Base-by-base conservation (phyloP, 2,113 vertebrate genomes). In the Chionodraco myersi region DNA sequence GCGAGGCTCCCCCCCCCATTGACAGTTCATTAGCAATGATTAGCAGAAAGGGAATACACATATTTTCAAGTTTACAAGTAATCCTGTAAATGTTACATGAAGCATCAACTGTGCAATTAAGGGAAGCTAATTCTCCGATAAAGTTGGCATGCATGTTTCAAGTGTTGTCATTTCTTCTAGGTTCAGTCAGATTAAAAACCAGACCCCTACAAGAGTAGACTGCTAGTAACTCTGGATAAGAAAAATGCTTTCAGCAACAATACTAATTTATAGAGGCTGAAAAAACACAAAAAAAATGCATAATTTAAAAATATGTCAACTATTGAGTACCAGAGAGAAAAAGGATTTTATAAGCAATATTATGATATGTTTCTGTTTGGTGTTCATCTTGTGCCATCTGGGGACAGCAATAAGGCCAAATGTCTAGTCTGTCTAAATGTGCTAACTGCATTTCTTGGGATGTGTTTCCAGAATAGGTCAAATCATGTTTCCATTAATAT, bases 401-500 rank as follows among this genome's bases (percentile, higher is more conserved):
- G 61, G 59, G 72, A 72, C 59, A 48, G 14, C 66, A 73, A 34
- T 56, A 72, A 75, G 75, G 80, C 70, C 65, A 88, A 87, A 89
- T 85, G 85, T 88, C 71, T 79, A 41, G 47, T 83, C 87, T 82
- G 58, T 76, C 49, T 67, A 74, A 92, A 86, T 75, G 78, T 66
- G 54, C 65, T 26, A 51, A 82, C 73, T 82, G 85, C 86, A 86
- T 82, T 68, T 73, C 77, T 77, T 49, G 70, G 44, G 59, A 75
- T 48, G 56, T 78, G 67, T 87, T 85, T 86, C 72, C 67, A 77
- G 80, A 88, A 93, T 92, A 96, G 95, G 94, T 95, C 95, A 96
- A 96, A 95, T 96, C 89, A 93, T 92, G 90, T 72, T 92, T 82
- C 92, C 91, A 95, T 97, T 96, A 96, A 96, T 96, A 96, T 96